Conservation (phyloP, 92 coral and sea anemone genomes). For the Porites lobata region DNA sequence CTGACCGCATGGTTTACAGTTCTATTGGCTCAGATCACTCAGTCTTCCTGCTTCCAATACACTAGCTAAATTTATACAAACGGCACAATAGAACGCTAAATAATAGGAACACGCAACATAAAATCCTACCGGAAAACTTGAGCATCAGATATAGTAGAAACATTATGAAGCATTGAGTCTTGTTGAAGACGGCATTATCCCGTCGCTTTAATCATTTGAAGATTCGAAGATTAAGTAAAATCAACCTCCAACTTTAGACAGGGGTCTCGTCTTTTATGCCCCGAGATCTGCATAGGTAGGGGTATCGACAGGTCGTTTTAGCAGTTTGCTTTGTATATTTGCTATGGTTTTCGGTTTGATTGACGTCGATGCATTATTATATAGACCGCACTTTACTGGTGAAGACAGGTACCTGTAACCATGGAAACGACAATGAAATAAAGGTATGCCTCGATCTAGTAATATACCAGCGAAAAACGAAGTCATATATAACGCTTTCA, state of each 20-base stretch:
- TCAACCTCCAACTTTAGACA: background rate
- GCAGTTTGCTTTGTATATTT: slow-evolving; percentile 21
- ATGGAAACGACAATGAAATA: slow-evolving; percentile 3
- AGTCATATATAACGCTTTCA: background rate
- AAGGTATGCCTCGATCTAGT: background rate
- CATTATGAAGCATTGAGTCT: background rate
- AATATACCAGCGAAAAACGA: background rate
- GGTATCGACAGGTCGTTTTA: background rate
- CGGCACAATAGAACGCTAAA: background rate
- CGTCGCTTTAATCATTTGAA: background rate
- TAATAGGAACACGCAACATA: background rate
- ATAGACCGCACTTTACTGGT: slow-evolving; percentile 27
- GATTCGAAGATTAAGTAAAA: background rate
- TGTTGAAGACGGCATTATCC: background rate
- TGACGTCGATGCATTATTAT: slow-evolving; percentile 13
- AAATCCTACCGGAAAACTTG: slow-evolving; percentile 20
- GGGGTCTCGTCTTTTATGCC: slow-evolving; percentile 1
- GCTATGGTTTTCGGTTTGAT: slow-evolving; percentile 27
- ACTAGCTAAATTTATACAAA: too few relatives aligned
- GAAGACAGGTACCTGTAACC: slow-evolving; percentile 36
- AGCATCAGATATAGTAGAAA: slow-evolving; percentile 10
- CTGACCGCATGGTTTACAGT: too few relatives aligned
- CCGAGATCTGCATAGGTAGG: background rate
- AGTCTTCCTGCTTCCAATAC: background rate
- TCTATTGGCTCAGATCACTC: too few relatives aligned